Evolutionary conservation across 2,888 invertebrate species (phyloP), one percentile per base, ranked within the genome.

Genomic region (Drosophila rubida): DNA sequence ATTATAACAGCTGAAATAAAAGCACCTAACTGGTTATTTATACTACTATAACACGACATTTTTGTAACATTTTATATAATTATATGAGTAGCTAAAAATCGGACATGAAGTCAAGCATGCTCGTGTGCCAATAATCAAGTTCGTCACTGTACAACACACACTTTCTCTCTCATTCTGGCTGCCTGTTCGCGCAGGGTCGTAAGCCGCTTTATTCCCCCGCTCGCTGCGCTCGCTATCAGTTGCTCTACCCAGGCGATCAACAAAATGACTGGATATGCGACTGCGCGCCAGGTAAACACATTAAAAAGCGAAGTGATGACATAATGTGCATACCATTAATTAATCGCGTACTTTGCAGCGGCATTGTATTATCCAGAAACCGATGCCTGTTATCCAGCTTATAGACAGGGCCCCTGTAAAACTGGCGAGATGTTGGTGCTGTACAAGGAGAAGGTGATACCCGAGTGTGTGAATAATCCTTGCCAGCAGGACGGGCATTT

Each of bases 191-290:
- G 23, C 58, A 90, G 90, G 90, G 90, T 27, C 90, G 94, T 4
- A 90, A 91, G 58, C 95, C 95, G 7, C 90, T 95, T 1, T 94
- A 91, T 70, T 91, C 93, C 23, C 95, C 95, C 1, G 92, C 93
- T 0, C 92, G 91, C 79, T 96, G 96, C 84, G 93, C 94, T 1
- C 92, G 92, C 41, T 94, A 94, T 87, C 95, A 96, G 91, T 88
- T 95, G 0, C 93, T 93, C 6, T 96, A 95, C 88, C 95, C 95
- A 0, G 95, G 95, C 1, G 94, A 94, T 75, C 94, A 94, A 75
- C 92, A 91, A 49, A 93, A 93, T 66, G 94, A 94, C 73, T 95
- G 95, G 95, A 93, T 95, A 53, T 93, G 93, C 64, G 93, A 93
- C 65, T 93, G 93, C 75, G 91, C 87, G 64, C 90, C 91, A 48